Base-by-base conservation (phyloP, 1,140 invertebrate genomes). In the Drosophila pseudoobscura region DNA sequence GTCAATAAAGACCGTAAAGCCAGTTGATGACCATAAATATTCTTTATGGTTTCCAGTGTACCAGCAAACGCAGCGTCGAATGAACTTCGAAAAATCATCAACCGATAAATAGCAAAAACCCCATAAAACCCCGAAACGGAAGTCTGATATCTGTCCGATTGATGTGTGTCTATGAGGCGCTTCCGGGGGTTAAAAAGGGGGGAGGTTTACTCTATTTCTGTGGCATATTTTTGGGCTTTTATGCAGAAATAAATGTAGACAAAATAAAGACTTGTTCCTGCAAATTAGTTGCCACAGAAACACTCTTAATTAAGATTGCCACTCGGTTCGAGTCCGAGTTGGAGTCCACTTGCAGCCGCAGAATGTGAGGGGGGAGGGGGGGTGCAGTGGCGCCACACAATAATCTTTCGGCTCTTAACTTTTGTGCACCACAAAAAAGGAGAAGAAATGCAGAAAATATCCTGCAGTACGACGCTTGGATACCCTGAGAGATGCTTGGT, bases 21-120 rank as follows among this genome's bases (percentile, higher is more conserved):
- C n/a, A 55, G 60, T 65, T 74, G 52, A 74, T 75, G 71, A 75
- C 62, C 62, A 75, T 75, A 75, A 75, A 75, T 68, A 75, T 60
- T 55, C 66, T 75, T 75, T 75, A 59, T 58, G 47, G 3, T 13
- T 53, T 51, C 70, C 56, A 64, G 57, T 56, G 35, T 50, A 44
- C 31, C 35, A 53, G 62, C 50, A 72, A 24, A 24, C 3, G 24
- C 24, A 26, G 24, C 24, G 24, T 26, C 24, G 4, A 75, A 75
- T 75, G 65, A 75, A 57, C 71, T 74, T 52, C 31, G 53, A 47
- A 52, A 57, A 74, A 74, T 56, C 52, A 74, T 64, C 51, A 39
- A 53, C 17, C 70, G 51, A 49, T 73, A 73, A 73, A 57, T 52
- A 74, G 39, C 11, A 49, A 52, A 44, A 39, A 22, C 39, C 20